These are phyloP conservation scores for Oophaga sylvatica DNA, from an alignment of 2,797 vertebrate species.

Conservation along the genomic window DNA sequence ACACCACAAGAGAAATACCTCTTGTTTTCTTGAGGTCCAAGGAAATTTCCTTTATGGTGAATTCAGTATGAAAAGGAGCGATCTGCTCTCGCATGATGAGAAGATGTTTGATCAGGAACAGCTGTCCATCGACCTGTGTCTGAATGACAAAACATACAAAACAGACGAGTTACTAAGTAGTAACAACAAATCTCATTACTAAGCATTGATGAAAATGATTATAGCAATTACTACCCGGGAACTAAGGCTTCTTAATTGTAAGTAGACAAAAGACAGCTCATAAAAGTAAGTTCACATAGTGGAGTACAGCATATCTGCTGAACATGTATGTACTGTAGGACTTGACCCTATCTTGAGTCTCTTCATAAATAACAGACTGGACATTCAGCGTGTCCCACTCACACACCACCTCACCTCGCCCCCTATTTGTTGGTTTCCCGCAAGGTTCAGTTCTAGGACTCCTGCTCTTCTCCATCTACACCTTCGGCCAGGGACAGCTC, in stretches of 20 bases:
- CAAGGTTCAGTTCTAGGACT: no score
- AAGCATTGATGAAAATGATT: not conserved
- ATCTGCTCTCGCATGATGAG: slow-evolving; percentile 99
- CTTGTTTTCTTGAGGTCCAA: slow-evolving; percentile 99
- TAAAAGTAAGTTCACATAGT: no score
- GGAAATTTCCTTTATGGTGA: slow-evolving; percentile 99
- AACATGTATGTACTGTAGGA: no score
- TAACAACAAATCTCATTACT: not conserved
- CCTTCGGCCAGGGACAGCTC: no score
- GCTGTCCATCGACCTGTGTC: slow-evolving; percentile 94
- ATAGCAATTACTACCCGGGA: not conserved
- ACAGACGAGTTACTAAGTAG: not conserved
- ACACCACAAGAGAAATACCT: slow-evolving; percentile 81
- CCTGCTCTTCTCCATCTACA: no score
- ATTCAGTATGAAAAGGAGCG: slow-evolving; percentile 98
- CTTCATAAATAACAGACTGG: no score
- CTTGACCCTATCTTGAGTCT: no score
- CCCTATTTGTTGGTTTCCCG: no score
- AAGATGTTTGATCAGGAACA: slow-evolving; percentile 99
- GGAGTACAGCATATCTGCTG: no score
- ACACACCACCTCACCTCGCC: no score
- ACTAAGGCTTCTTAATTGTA: not conserved
- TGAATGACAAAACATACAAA: slow-evolving; percentile 69
- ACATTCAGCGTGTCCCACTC: no score
- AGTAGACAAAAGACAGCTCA: no score